Evolutionary conservation across 2,888 invertebrate genomes (phyloP).

Genomic region (Caenorhabditis japonica): DNA sequence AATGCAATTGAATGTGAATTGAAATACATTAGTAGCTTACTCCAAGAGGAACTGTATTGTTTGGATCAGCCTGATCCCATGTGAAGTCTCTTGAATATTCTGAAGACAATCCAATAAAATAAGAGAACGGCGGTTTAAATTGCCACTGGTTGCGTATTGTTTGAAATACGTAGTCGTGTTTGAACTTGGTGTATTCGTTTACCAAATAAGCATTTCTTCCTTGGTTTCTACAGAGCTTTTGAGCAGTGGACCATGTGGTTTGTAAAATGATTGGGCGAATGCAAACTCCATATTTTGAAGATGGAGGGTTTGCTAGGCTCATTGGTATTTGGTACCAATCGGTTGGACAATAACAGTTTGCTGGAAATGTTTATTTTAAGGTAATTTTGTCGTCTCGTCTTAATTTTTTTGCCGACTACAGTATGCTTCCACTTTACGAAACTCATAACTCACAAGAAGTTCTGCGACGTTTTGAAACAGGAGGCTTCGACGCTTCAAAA

Average conservation of each 20-base stretch:
- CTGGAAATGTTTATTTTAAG: too few relatives aligned
- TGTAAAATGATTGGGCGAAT: neutral
- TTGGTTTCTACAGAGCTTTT: conserved; percentile 15
- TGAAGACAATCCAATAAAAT: conserved; percentile 21
- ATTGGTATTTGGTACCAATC: conserved; percentile 26
- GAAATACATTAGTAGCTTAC: neutral
- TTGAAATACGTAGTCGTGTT: conserved; percentile 18
- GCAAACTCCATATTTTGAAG: conserved; percentile 24
- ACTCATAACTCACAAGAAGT: too few relatives aligned
- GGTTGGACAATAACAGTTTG: conserved; percentile 42
- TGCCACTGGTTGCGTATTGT: neutral
- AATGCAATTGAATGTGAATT: too few relatives aligned
- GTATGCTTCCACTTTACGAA: too few relatives aligned
- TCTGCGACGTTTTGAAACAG: too few relatives aligned
- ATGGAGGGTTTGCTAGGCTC: neutral
- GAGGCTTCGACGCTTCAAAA: too few relatives aligned
- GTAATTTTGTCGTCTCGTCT: too few relatives aligned
- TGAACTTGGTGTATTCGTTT: conserved; percentile 9
- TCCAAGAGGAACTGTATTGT: neutral
- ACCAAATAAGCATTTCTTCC: conserved; percentile 13
- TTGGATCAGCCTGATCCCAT: conserved; percentile 23
- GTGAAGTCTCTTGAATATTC: conserved; percentile 3
- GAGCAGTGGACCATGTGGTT: conserved; percentile 21
- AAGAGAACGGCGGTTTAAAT: conserved; percentile 6
- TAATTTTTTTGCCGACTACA: too few relatives aligned